Evolutionary conservation across 2,797 vertebrate genomes (phyloP).

Genomic region (Pseudomugil tenellus): DNA sequence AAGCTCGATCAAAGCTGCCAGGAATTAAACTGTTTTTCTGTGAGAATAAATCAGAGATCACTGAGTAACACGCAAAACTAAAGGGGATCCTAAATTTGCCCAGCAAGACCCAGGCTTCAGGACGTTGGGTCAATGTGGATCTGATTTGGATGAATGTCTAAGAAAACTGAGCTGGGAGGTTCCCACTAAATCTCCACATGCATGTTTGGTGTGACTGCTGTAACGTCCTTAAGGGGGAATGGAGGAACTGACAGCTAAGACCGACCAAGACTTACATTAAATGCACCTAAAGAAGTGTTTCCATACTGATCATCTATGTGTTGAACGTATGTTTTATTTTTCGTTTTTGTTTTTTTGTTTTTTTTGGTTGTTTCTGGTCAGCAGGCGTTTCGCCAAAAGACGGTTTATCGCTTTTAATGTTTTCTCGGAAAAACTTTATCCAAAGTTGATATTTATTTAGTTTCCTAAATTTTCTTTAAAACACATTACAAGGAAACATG

Average conservation of each 20-base stretch:
- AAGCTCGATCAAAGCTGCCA: slow-evolving; percentile 69
- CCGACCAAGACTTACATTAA: slow-evolving; percentile 33
- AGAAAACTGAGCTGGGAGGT: slow-evolving; percentile 52
- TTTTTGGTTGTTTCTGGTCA: slow-evolving; percentile 10
- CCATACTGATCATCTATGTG: slow-evolving; percentile 23
- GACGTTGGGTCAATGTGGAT: slow-evolving; percentile 67
- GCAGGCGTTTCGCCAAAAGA: neutral
- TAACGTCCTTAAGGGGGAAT: slow-evolving; percentile 48
- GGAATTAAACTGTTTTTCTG: slow-evolving; percentile 57
- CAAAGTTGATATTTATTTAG: neutral
- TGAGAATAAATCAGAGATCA: slow-evolving; percentile 63
- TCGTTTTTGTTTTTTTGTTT: slow-evolving; percentile 34
- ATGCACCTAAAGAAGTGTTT: slow-evolving; percentile 27
- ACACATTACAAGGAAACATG: neutral
- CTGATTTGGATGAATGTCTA: slow-evolving; percentile 69
- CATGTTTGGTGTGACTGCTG: slow-evolving; percentile 23
- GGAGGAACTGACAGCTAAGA: slow-evolving; percentile 44
- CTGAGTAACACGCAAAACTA: slow-evolving; percentile 49
- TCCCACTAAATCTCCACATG: slow-evolving; percentile 44
- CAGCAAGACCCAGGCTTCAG: slow-evolving; percentile 54
- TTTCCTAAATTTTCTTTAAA: neutral
- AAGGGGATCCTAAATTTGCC: slow-evolving; percentile 47
- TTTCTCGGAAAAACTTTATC: slow-evolving; percentile 14
- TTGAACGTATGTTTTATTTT: too few relatives aligned
- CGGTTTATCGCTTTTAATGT: slow-evolving; percentile 25